A percentile compares a stretch with the other conserved stretches of the same genome.
These are phyloP conservation scores for Carassius gibelio DNA, from an alignment of 2,113 vertebrate genomes.

Conservation along the genomic window DNA sequence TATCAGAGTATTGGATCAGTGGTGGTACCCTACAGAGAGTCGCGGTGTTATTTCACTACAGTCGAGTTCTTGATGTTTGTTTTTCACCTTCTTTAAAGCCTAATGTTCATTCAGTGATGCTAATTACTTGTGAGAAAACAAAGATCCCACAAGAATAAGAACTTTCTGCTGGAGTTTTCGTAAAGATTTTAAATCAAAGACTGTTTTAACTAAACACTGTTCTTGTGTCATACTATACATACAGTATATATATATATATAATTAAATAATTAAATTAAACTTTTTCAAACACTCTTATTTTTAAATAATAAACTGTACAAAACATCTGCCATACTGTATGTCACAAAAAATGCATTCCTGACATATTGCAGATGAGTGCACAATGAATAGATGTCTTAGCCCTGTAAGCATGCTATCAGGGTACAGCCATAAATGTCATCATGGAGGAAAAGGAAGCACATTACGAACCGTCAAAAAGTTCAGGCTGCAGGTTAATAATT, in stretches of 20 bases:
- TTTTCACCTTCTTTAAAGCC: not conserved
- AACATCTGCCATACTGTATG: not conserved
- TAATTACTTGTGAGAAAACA: slow-evolving; percentile 15
- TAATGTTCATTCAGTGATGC: not conserved
- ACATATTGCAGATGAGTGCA: not conserved
- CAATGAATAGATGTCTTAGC: not conserved
- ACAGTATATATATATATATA: no score
- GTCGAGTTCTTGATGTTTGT: slow-evolving; percentile 22
- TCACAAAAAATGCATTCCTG: not conserved
- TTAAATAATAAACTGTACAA: not conserved
- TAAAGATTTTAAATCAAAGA: not conserved
- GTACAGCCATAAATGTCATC: not conserved
- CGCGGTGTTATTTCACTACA: slow-evolving; percentile 59
- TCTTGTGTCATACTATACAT: no score
- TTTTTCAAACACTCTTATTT: no score
- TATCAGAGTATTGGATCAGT: slow-evolving; percentile 7
- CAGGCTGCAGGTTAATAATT: not conserved
- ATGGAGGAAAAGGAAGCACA: not conserved
- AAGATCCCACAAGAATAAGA: not conserved
- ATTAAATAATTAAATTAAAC: no score
- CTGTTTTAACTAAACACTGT: not conserved
- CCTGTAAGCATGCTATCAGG: not conserved
- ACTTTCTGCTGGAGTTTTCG: not conserved
- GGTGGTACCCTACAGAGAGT: slow-evolving; percentile 23
- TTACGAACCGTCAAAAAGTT: not conserved